Evolutionary conservation across 2,888 invertebrate genomes (phyloP).

Genomic region (Cerastis leucographa): DNA sequence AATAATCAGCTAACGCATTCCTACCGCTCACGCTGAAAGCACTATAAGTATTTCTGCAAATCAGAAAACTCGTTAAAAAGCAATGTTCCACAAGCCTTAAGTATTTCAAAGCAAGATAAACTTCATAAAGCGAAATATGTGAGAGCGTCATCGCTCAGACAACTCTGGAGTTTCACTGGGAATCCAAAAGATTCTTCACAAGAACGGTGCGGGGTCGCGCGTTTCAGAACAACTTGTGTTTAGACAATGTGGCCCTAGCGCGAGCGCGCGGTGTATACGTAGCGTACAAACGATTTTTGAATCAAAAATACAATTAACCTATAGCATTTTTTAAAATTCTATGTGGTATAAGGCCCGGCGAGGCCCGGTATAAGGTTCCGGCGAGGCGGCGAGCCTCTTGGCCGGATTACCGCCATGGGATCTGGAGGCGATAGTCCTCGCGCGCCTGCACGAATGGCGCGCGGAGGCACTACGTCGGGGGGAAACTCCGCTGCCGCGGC

Average conservation of each 20-base stretch:
- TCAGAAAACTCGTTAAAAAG: constrained; percentile 74
- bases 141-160: constrained; percentile 77
- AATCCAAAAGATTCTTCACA: constrained; percentile 64
- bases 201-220: constrained; percentile 24
- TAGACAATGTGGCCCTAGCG: background rate
- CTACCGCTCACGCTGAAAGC: constrained; percentile 1
- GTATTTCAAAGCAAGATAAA: constrained; percentile 69
- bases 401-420: too few relatives aligned
- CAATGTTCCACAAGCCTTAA: constrained; percentile 70
- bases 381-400: too few relatives aligned
- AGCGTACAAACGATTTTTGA: background rate
- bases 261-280: background rate
- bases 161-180: constrained; percentile 73
- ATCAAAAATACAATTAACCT: too few relatives aligned
- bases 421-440: too few relatives aligned
- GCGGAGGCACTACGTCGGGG: too few relatives aligned
- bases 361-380: too few relatives aligned
- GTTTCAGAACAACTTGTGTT: constrained; percentile 23
- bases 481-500: too few relatives aligned
- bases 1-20: constrained; percentile 11
- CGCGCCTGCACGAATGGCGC: too few relatives aligned
- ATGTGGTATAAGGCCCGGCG: too few relatives aligned
- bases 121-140: constrained; percentile 79
- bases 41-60: constrained; percentile 61
- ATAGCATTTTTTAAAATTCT: too few relatives aligned